These are phyloP conservation scores for Hylyphantes graminicola DNA, from an alignment of 1,140 invertebrate genomes.

Conservation along the genomic window DNA sequence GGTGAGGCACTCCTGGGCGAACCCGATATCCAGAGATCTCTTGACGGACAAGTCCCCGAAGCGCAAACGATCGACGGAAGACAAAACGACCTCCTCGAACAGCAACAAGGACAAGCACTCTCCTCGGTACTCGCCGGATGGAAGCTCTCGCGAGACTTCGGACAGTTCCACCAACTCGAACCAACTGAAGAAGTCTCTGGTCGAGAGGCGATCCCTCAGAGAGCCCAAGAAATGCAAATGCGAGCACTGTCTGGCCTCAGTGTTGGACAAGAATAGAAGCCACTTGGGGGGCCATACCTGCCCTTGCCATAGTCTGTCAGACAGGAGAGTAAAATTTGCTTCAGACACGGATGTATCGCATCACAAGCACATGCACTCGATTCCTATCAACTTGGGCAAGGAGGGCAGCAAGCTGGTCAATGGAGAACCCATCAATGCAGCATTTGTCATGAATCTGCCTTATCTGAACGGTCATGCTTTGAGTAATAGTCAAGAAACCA, in stretches of 20 bases:
- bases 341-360: slow-evolving; percentile 53
- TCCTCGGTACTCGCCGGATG: slow-evolving; percentile 37
- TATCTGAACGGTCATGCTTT: slow-evolving; percentile 41
- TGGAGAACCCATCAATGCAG: slow-evolving; percentile 46
- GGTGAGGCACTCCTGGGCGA: slow-evolving; percentile 52
- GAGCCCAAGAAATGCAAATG: slow-evolving; percentile 57
- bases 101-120: neutral
- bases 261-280: slow-evolving; percentile 16
- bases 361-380: slow-evolving; percentile 39
- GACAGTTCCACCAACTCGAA: slow-evolving; percentile 6
- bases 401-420: slow-evolving; percentile 14
- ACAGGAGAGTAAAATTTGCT: slow-evolving; percentile 54
- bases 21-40: neutral
- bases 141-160: slow-evolving; percentile 32
- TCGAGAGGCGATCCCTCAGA: slow-evolving; percentile 45
- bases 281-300: slow-evolving; percentile 13
- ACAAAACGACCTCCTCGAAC: slow-evolving; percentile 14
- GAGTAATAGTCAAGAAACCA: slow-evolving; percentile 7
- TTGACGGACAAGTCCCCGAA: slow-evolving; percentile 4
- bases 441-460: slow-evolving; percentile 47
- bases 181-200: slow-evolving; percentile 26
- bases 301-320: slow-evolving; percentile 33
- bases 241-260: slow-evolving; percentile 44
- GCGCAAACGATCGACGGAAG: slow-evolving; percentile 8
- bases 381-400: slow-evolving; percentile 7